Percentiles rank a stretch among this genome's conserved stretches.
phyloP scores from a whole-genome alignment of 2,888 invertebrate species.

The Lepidochrysops patricia region DNA sequence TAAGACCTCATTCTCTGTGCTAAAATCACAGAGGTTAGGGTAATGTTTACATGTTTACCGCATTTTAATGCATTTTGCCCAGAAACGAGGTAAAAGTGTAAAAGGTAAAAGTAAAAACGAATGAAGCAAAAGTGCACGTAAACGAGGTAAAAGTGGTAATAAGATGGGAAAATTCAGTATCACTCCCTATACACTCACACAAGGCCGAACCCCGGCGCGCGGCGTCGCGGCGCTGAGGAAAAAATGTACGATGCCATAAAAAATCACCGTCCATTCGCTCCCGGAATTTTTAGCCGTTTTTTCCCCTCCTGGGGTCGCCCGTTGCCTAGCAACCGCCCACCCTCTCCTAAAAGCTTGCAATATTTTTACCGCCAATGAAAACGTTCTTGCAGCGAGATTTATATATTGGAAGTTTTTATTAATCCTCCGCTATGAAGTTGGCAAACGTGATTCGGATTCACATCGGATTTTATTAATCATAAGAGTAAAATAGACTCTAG shows the following conservation, averaged over 20 bases:
- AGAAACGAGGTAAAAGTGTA: too few relatives aligned
- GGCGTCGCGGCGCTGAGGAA: conserved; percentile 60
- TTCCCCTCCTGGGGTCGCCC: conserved; percentile 68
- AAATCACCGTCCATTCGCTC: conserved; percentile 70
- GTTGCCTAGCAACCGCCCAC: conserved; percentile 58
- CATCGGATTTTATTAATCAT: not conserved
- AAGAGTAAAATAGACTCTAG: not conserved
- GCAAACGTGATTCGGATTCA: not conserved
- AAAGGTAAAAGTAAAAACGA: too few relatives aligned
- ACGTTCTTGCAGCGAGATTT: conserved; percentile 24
- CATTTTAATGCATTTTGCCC: too few relatives aligned
- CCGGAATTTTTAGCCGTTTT: conserved; percentile 73
- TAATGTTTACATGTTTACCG: too few relatives aligned
- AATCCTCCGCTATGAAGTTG: conserved; percentile 10
- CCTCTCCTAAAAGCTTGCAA: conserved; percentile 56
- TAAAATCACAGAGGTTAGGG: too few relatives aligned
- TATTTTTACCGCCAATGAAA: conserved; percentile 57
- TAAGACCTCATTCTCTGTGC: too few relatives aligned
- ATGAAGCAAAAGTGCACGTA: too few relatives aligned
- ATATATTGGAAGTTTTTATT: conserved; percentile 14
- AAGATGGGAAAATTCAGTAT: conserved; percentile 5
- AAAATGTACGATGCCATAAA: conserved; percentile 74
- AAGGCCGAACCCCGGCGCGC: conserved; percentile 31
- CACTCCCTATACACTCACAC: conserved; percentile 49
- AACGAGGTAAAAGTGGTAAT: not conserved